These are phyloP conservation scores for Paramisgurnus dabryanus DNA, from an alignment of 2,113 vertebrate genomes.

Conservation along the genomic window DNA sequence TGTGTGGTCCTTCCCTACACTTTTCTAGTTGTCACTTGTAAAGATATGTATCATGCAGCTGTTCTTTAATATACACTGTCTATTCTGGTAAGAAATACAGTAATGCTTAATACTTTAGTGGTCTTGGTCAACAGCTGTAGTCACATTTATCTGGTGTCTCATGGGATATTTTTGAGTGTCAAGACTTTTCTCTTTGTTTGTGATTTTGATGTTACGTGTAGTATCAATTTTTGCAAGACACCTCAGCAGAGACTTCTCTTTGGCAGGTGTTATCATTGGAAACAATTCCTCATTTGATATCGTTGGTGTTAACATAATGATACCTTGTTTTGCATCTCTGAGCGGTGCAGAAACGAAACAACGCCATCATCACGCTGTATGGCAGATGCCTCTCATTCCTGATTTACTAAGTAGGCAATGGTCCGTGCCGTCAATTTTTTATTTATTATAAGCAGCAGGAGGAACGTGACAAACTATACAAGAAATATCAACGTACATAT, in stretches of 20 bases:
- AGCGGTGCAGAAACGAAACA: neutral
- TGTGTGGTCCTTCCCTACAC: neutral
- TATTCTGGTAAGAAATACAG: neutral
- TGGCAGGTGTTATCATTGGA: neutral
- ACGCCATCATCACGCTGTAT: neutral
- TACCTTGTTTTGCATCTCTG: neutral
- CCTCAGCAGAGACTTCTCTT: neutral
- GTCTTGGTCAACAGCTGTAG: slow-evolving; percentile 23
- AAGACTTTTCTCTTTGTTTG: neutral
- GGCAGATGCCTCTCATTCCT: neutral
- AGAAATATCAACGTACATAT: slow-evolving; percentile 45
- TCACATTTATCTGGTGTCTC: neutral
- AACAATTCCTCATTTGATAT: slow-evolving; percentile 7
- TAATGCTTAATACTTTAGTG: neutral
- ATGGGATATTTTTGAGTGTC: neutral
- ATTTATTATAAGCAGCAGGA: neutral
- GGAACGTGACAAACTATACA: neutral
- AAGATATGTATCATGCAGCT: neutral
- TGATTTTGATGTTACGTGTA: neutral
- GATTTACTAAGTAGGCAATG: slow-evolving; percentile 7
- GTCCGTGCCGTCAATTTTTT: neutral
- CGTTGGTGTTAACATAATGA: neutral
- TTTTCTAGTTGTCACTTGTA: neutral
- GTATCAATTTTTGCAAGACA: neutral
- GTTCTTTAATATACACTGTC: neutral